Evolutionary conservation across 2,113 vertebrate genomes (phyloP), one percentile per base, ranked within the genome.

Genomic region (Atherinomorus stipes): DNA sequence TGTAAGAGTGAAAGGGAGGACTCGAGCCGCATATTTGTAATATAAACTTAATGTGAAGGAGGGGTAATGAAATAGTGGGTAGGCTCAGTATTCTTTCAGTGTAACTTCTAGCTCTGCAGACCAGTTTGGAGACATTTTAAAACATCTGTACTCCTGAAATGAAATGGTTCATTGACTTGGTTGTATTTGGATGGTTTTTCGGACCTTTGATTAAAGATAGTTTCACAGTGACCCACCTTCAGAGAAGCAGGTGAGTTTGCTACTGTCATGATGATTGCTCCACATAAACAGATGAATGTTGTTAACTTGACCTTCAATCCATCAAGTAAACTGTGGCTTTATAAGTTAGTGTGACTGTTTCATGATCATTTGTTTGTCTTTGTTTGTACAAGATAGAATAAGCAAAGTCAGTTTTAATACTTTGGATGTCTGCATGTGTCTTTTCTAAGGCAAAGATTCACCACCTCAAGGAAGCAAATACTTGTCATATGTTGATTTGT

Each of bases 211-310:
- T 61, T 84, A 60, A 87, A 86, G 68, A 61, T 85, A 91, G 71
- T 63, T 42, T 23, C 56, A 62, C 23, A 31, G 40, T 19, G 78
- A 67, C 56, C 45, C 50, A 54, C 31, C 34, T 86, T 88, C 67
- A 85, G 71, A 89, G 77, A 65, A 80, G 72, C 77, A 92, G 90
- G 86, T 94, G 80, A 86, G 81, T 59, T 50, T 23, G 23, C 28
- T 13, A 25, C 45, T 50, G 13, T 49, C 42, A 1, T 22, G 37
- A 4, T 22, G 40, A 42, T 15, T 4, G 40, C 12, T 13, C 12
- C 38, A 42, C 12, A 21, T 23, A 23, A 34, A 34, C 28, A 28
- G 28, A 6, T 8, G 5, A 34, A 34, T 34, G 31, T 7, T 34
- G 31, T 34, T 28, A 28, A 28, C 28, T 28, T 28, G 28, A 34